phyloP scores from a whole-genome alignment of 2,888 invertebrate genomes.

The Pristionchus fissidentatus region DNA sequence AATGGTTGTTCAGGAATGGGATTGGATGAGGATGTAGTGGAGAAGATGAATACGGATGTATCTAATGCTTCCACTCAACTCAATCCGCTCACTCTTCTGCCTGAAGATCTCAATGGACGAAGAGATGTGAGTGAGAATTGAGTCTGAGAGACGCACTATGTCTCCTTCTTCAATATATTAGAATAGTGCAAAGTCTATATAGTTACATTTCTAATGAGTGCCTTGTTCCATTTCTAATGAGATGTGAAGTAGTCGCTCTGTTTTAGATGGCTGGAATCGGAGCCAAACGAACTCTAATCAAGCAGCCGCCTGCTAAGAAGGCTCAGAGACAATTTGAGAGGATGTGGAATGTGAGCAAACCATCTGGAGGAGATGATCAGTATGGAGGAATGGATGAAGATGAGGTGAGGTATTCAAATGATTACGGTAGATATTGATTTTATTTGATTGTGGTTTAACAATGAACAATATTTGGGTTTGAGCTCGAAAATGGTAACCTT shows the following conservation, averaged over 20 bases:
- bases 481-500: neutral
- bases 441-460: neutral
- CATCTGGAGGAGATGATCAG: conserved; percentile 49
- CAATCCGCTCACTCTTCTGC: conserved; percentile 52
- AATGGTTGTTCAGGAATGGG: conserved; percentile 93
- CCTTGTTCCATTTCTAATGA: neutral
- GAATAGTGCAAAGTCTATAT: too few species aligned
- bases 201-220: too few species aligned
- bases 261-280: conserved; percentile 54
- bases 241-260: neutral
- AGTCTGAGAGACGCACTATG: conserved; percentile 27
- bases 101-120: conserved; percentile 59
- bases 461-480: neutral
- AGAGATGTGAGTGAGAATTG: conserved; percentile 51
- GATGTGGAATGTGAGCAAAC: conserved; percentile 70
- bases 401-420: conserved; percentile 13
- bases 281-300: conserved; percentile 70
- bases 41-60: conserved; percentile 72
- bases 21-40: conserved; percentile 92
- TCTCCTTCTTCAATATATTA: neutral
- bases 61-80: conserved; percentile 10
- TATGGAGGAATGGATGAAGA: neutral
- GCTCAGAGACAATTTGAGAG: conserved; percentile 75
- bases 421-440: neutral
- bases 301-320: conserved; percentile 74